A percentile compares a stretch with the other conserved stretches of the same genome.
These are phyloP conservation scores for Thymelicus sylvestris DNA, from an alignment of 2,888 invertebrate species.

Conservation along the genomic window DNA sequence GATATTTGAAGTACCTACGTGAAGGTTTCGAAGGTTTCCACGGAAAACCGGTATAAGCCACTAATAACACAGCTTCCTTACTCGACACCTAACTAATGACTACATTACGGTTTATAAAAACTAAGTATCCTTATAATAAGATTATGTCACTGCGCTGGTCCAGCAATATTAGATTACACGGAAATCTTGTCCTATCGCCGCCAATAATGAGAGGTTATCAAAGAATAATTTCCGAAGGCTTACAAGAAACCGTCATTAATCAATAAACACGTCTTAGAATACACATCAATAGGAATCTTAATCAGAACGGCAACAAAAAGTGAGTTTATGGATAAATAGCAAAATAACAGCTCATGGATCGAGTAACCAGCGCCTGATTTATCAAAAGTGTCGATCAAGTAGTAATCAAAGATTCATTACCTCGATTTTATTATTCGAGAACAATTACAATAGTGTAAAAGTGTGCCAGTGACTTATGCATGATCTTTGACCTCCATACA, in stretches of 20 bases:
- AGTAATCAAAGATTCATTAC: constrained; percentile 70
- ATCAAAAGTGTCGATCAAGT: constrained; percentile 68
- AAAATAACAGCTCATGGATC: constrained; percentile 45
- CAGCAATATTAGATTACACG: constrained; percentile 32
- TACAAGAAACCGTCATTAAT: constrained; percentile 63
- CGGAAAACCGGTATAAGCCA: not conserved
- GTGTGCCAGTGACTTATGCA: constrained; percentile 50
- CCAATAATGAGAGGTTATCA: constrained; percentile 42
- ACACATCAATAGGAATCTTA: constrained; percentile 53
- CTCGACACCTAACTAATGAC: not conserved
- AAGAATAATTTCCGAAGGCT: constrained; percentile 44
- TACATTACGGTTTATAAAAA: constrained; percentile 29
- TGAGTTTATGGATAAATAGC: constrained; percentile 48
- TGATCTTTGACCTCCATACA: constrained; percentile 53
- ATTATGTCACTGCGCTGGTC: constrained; percentile 17
- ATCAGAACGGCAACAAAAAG: constrained; percentile 61
- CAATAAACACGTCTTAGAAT: constrained; percentile 54
- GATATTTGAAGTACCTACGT: no score
- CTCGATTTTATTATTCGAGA: constrained; percentile 61
- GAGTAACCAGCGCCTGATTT: constrained; percentile 57
- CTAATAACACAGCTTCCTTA: not conserved
- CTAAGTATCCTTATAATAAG: constrained; percentile 30
- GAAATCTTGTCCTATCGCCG: constrained; percentile 24
- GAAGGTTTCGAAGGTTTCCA: no score
- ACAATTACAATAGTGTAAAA: constrained; percentile 60